These are phyloP conservation scores for Panulirus ornatus DNA, from an alignment of 1,140 invertebrate species.

Conservation along the genomic window DNA sequence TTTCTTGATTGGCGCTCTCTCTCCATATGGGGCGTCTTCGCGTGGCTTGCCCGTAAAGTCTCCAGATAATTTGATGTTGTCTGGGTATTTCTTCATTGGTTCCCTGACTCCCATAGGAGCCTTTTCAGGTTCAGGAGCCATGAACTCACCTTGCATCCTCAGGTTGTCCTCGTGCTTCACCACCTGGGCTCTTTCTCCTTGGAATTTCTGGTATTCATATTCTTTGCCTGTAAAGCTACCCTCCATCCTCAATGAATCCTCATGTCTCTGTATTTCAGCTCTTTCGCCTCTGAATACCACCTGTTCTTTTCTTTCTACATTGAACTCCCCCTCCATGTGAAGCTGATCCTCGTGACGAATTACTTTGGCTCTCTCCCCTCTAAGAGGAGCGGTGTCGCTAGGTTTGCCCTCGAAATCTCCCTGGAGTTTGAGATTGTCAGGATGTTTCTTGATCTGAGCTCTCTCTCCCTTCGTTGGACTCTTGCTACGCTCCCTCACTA, in stretches of 20 bases:
- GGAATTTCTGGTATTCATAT: conserved; percentile 44
- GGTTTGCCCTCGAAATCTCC: conserved; percentile 77
- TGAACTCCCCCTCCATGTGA: conserved; percentile 83
- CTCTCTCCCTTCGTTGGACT: conserved; percentile 52
- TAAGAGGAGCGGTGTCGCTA: conserved; percentile 28
- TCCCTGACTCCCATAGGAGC: conserved; percentile 48
- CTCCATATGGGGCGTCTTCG: conserved; percentile 76
- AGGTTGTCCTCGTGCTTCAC: conserved; percentile 76
- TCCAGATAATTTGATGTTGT: conserved; percentile 82
- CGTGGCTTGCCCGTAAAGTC: conserved; percentile 79
- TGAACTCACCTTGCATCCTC: conserved; percentile 74
- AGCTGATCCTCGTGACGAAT: conserved; percentile 80
- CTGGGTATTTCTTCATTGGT: conserved; percentile 76
- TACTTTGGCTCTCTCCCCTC: conserved; percentile 75
- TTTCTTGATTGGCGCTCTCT: conserved; percentile 79
- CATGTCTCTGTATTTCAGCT: conserved; percentile 78
- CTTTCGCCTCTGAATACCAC: conserved; percentile 78
- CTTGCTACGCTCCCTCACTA: conserved; percentile 75
- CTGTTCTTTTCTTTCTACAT: conserved; percentile 65
- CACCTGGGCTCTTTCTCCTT: conserved; percentile 72
- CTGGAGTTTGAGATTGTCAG: conserved; percentile 74
- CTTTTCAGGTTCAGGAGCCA: conserved; percentile 33
- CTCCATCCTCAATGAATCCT: conserved; percentile 82
- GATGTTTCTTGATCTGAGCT: conserved; percentile 57
- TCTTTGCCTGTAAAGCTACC: conserved; percentile 79